A percentile compares a stretch with the other conserved stretches of the same genome.
Conservation (phyloP, 2,797 vertebrate genomes). For the Chromobotia macracanthus region DNA sequence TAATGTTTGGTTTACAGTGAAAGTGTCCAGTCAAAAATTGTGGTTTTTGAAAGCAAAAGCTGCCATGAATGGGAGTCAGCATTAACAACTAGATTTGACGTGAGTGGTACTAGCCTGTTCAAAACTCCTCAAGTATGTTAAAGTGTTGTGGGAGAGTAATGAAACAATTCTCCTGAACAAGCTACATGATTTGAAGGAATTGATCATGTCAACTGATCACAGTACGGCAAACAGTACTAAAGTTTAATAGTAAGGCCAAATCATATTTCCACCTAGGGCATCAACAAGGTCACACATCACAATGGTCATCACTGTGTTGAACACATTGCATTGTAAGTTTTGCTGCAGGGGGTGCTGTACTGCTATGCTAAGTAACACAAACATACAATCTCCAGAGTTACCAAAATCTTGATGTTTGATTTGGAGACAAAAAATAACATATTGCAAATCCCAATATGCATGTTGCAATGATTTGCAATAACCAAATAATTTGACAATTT, state of each 20-base stretch:
- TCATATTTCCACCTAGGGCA: too few relatives aligned
- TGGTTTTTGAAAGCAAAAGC: conserved; percentile 28
- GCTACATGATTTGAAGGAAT: neutral
- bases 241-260: neutral
- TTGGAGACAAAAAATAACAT: neutral
- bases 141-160: neutral
- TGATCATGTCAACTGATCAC: neutral
- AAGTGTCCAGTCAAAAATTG: conserved; percentile 39
- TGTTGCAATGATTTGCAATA: too few relatives aligned
- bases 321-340: too few relatives aligned
- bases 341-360: neutral
- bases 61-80: neutral
- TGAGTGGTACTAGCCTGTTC: neutral
- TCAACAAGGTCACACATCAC: too few relatives aligned
- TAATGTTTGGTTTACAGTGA: conserved; percentile 62
- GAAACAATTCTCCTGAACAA: neutral
- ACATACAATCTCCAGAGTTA: neutral
- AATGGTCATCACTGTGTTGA: too few relatives aligned
- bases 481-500: too few relatives aligned
- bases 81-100: neutral
- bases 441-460: too few relatives aligned
- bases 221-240: neutral
- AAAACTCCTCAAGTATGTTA: neutral
- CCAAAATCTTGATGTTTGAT: neutral
- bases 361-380: neutral